These are phyloP conservation scores for Melanotaenia boesemani DNA, from an alignment of 2,797 vertebrate genomes.

Conservation along the genomic window DNA sequence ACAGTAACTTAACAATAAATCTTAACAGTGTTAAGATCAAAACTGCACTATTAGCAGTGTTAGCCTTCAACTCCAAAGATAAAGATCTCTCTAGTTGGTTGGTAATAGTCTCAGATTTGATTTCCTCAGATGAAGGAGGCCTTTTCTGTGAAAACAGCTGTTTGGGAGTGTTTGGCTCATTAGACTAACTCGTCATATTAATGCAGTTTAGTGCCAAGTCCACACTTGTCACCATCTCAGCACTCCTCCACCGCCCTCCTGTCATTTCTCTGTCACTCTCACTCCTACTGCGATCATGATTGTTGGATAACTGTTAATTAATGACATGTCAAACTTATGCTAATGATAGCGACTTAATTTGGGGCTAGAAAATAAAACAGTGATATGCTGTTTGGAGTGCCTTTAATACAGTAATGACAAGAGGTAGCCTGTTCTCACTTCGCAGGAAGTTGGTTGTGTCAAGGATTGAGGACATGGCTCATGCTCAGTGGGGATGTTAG, in stretches of 20 bases:
- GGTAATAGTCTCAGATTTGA: conserved; percentile 33
- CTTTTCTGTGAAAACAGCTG: conserved; percentile 49
- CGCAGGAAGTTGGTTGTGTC: conserved; percentile 43
- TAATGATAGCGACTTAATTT: conserved; percentile 62
- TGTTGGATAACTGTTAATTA: conserved; percentile 69
- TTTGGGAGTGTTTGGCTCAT: conserved; percentile 60
- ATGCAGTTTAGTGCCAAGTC: conserved; percentile 56
- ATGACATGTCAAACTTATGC: conserved; percentile 56
- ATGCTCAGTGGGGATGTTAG: conserved; percentile 80
- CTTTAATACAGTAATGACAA: neutral
- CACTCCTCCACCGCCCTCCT: conserved; percentile 55
- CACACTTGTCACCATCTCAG: conserved; percentile 54
- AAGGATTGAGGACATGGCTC: conserved; percentile 64
- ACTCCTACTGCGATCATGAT: conserved; percentile 46
- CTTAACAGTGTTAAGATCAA: neutral
- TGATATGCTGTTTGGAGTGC: neutral
- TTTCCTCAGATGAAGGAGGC: conserved; percentile 21
- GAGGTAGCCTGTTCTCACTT: conserved; percentile 28
- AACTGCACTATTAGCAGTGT: conserved; percentile 1
- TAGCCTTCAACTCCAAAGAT: conserved; percentile 11
- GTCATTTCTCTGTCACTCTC: conserved; percentile 51
- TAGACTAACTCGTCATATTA: conserved; percentile 58
- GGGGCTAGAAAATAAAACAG: conserved; percentile 41
- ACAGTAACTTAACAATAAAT: no score
- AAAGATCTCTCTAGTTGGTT: conserved; percentile 27